These are phyloP conservation scores for Fragum fragum DNA, from an alignment of 2,888 invertebrate species.

Conservation along the genomic window DNA sequence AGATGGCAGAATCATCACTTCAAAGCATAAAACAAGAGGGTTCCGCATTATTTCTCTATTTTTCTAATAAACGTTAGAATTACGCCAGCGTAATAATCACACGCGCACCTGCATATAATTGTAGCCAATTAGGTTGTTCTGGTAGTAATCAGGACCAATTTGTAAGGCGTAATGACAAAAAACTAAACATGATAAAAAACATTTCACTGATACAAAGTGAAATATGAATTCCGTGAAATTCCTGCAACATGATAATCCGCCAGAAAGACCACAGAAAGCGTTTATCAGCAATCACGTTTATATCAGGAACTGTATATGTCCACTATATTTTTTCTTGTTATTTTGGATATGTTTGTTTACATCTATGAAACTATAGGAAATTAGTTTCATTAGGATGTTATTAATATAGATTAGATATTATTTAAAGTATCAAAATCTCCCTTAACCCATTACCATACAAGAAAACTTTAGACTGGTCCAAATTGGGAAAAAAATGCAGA, in stretches of 20 bases:
- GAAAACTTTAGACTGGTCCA: no score
- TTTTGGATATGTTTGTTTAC: no score
- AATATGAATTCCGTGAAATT: slow-evolving; percentile 11
- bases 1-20: slow-evolving; percentile 29
- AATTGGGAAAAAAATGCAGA: no score
- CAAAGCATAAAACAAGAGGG: slow-evolving; percentile 34
- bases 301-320: no score
- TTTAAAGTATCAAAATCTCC: no score
- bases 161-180: slow-evolving; percentile 25
- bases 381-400: no score
- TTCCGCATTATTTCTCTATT: slow-evolving; percentile 35
- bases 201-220: slow-evolving; percentile 14
- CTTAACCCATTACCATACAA: no score
- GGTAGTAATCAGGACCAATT: slow-evolving; percentile 34
- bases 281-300: no score
- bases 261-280: no score
- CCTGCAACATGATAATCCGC: background rate
- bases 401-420: no score
- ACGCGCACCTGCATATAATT: slow-evolving; percentile 38
- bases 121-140: slow-evolving; percentile 33
- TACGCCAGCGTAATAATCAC: slow-evolving; percentile 34
- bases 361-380: no score
- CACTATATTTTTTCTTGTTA: no score
- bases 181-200: slow-evolving; percentile 19
- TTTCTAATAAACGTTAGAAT: slow-evolving; percentile 35